Evolutionary conservation across 1,140 invertebrate genomes (phyloP).

Genomic region (Drosophila cardini): DNA sequence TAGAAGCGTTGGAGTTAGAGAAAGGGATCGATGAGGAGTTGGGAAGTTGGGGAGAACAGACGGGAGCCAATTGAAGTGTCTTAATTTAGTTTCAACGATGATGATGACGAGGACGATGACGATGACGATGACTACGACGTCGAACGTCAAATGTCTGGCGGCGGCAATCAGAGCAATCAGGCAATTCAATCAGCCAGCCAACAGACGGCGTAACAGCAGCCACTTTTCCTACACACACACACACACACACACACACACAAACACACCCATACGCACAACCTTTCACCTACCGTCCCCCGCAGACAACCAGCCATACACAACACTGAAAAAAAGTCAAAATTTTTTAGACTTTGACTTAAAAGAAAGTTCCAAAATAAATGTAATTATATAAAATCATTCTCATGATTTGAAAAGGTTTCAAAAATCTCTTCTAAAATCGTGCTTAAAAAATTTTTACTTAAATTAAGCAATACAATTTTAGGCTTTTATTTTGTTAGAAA

Average conservation of each 20-base stretch:
- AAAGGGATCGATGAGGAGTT: neutral
- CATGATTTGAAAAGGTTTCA: no score
- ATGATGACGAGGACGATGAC: conserved; percentile 36
- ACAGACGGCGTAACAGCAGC: conserved; percentile 28
- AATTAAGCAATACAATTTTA: no score
- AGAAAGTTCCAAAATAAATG: no score
- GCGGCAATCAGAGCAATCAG: conserved; percentile 80
- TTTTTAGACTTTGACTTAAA: no score
- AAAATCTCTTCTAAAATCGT: no score
- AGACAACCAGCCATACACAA: neutral
- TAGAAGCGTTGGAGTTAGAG: neutral
- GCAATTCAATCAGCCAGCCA: conserved; percentile 75
- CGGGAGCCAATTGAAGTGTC: conserved; percentile 40
- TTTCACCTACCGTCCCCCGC: neutral
- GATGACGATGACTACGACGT: conserved; percentile 10
- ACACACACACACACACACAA: neutral
- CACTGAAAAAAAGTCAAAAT: no score
- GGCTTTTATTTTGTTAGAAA: no score
- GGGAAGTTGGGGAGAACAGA: neutral
- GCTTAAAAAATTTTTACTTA: no score
- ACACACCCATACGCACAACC: neutral
- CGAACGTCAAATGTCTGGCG: conserved; percentile 63
- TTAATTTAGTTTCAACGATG: conserved; percentile 67
- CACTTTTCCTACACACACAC: neutral
- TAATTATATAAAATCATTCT: no score